A percentile compares a stretch with the other conserved stretches of the same genome.
These are phyloP conservation scores for Tigriopus japonicus DNA, from an alignment of 1,140 invertebrate genomes.

Conservation along the genomic window DNA sequence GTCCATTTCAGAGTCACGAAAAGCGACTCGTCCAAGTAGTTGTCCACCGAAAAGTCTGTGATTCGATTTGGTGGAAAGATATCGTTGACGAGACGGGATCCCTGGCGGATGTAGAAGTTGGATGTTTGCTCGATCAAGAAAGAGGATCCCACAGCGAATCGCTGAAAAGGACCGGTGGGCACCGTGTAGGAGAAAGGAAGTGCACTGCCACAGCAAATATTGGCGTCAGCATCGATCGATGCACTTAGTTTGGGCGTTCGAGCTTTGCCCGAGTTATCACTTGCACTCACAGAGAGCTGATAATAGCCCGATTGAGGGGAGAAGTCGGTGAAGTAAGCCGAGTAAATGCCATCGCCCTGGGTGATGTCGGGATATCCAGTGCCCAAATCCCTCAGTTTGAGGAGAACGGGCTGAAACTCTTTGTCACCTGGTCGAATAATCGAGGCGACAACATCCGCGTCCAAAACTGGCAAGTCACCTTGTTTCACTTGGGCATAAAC, in stretches of 20 bases:
- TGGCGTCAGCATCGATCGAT: not conserved
- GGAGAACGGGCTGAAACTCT: constrained; percentile 20
- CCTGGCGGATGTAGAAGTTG: constrained; percentile 9
- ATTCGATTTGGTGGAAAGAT: constrained; percentile 24
- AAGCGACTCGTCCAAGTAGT: constrained; percentile 18
- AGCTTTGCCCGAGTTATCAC: constrained; percentile 18
- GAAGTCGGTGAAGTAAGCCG: constrained; percentile 35
- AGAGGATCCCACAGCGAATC: constrained; percentile 1
- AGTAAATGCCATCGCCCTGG: constrained; percentile 43
- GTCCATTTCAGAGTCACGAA: constrained; percentile 22
- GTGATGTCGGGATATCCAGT: constrained; percentile 41
- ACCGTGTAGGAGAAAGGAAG: constrained; percentile 21
- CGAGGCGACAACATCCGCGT: constrained; percentile 25
- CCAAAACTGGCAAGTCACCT: constrained; percentile 29
- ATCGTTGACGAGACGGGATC: constrained; percentile 17
- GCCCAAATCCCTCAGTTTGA: constrained; percentile 37
- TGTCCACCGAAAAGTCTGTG: constrained; percentile 21
- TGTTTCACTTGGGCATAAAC: constrained; percentile 27
- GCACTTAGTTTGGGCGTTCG: constrained; percentile 14
- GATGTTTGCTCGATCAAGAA: constrained; percentile 1
- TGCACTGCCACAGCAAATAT: constrained; percentile 20
- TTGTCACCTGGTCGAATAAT: constrained; percentile 26
- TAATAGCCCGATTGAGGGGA: constrained; percentile 19
- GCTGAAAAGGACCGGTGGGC: constrained; percentile 17
- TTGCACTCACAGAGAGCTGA: constrained; percentile 16